Base-by-base conservation (phyloP, 1,140 invertebrate genomes). In the Drosophila sp. region DNA sequence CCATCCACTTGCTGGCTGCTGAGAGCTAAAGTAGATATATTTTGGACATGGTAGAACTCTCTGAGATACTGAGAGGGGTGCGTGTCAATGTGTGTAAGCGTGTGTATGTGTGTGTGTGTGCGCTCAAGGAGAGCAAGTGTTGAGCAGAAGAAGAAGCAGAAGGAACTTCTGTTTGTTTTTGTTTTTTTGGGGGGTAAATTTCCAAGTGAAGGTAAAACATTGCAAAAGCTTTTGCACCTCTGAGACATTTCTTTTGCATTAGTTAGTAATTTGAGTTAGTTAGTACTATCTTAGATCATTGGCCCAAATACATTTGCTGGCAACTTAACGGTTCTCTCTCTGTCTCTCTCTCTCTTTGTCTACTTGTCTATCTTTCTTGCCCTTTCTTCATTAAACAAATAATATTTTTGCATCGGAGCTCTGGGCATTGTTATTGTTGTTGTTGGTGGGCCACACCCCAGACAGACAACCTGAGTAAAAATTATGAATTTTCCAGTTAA, bases 401-500 rank as follows among this genome's bases (percentile, higher is more conserved):
- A 76, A 76, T 70, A 77, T 66, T 76, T 64, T 67, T 50, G 25
- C 44, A 50, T 50, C 2, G 25, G 3, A 50, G 25, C 76, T 77
- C 40, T 50, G 55, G 58, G 65, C 73, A 71, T 68, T 73, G 74
- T 66, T 77, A 60, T 70, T 47, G 17, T 47, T 50, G 23, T 76
- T 77, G 25, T 3, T 38, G 35, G 10, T 38, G 60, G 60, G 62
- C 74, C 75, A 77, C 75, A 77, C 75, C 75, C 74, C 76, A 47
- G 29, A 2, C 35, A 11, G 10, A 38, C 35, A 38, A 54, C 41
- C 40, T 67, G 44, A 70, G 66, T 66, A 64, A 73, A 86, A 77
- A 86, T 87, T 86, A 82, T 86, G 82, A 63, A 87, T 82, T 79
- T 87, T 79, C 72, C 54, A 79, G 58, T 55, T 33, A 70, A 70